Conservation (phyloP, 1,140 invertebrate genomes). For the Drosophila virilis region DNA sequence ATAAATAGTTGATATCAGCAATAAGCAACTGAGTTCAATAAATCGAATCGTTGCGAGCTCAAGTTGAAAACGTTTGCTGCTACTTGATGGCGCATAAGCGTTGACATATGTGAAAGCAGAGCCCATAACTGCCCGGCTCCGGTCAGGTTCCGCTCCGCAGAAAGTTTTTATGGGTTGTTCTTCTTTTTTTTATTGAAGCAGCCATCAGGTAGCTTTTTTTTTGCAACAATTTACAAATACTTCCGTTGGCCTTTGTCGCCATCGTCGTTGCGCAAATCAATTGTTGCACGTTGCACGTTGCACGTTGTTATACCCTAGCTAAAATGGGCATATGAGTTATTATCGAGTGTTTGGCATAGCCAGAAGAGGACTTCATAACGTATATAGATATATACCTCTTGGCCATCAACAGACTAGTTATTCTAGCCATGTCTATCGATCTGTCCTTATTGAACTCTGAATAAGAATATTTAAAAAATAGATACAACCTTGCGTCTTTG, state of each 20-base stretch:
- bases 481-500: too few relatives aligned
- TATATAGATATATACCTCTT: too few relatives aligned
- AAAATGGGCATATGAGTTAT: neutral
- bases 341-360: too few relatives aligned
- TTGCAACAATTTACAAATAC: constrained; percentile 29
- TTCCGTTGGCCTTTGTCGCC: constrained; percentile 32
- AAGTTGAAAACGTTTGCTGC: neutral
- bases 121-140: too few relatives aligned
- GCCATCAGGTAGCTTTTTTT: constrained; percentile 12
- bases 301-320: neutral
- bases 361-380: too few relatives aligned
- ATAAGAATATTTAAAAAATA: too few relatives aligned
- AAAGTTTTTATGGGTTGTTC: neutral
- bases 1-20: neutral
- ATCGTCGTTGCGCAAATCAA: constrained; percentile 33
- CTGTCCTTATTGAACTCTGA: too few relatives aligned
- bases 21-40: too few relatives aligned
- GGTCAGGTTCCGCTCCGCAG: too few relatives aligned
- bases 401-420: too few relatives aligned
- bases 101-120: neutral
- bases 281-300: constrained; percentile 32
- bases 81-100: neutral
- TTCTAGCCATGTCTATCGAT: too few relatives aligned
- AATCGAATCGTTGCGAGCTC: neutral
- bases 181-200: constrained; percentile 7